Conservation (phyloP, 1,140 invertebrate genomes). For the Reticulitermes speratus region DNA sequence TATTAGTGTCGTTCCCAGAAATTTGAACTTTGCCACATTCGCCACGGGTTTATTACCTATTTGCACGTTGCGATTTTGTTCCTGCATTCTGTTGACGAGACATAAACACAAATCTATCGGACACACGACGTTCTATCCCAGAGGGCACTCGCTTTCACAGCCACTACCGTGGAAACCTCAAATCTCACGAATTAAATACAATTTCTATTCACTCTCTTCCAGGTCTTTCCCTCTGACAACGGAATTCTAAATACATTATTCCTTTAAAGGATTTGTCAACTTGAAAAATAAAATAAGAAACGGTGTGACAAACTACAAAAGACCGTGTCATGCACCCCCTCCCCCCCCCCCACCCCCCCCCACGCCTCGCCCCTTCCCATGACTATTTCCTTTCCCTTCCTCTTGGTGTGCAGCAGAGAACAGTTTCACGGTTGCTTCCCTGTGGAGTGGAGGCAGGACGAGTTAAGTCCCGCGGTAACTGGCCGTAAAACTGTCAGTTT, state of each 20-base stretch:
- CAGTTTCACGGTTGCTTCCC: not conserved
- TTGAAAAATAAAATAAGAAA: not conserved
- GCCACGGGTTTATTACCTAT: too few species aligned
- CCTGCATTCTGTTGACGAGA: too few species aligned
- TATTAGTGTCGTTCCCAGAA: too few species aligned
- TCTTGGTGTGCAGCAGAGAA: not conserved
- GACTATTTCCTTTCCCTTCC: not conserved
- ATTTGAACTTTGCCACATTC: too few species aligned
- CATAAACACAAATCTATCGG: too few species aligned
- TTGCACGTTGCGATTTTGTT: too few species aligned
- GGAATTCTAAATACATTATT: not conserved
- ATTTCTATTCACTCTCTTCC: not conserved
- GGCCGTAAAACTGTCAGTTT: not conserved
- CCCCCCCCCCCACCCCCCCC: too few species aligned
- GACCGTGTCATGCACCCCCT: not conserved
- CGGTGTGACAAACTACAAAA: conserved; percentile 3
- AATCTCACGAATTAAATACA: too few species aligned
- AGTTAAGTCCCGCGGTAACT: not conserved
- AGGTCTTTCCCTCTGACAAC: not conserved
- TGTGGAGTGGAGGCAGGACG: not conserved
- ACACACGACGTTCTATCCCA: too few species aligned
- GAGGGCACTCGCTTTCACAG: too few species aligned
- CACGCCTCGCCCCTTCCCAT: not conserved
- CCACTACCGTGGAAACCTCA: too few species aligned
- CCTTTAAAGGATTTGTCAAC: not conserved